phyloP scores from a whole-genome alignment of 2,888 invertebrate genomes.

The Magallana nippona region DNA sequence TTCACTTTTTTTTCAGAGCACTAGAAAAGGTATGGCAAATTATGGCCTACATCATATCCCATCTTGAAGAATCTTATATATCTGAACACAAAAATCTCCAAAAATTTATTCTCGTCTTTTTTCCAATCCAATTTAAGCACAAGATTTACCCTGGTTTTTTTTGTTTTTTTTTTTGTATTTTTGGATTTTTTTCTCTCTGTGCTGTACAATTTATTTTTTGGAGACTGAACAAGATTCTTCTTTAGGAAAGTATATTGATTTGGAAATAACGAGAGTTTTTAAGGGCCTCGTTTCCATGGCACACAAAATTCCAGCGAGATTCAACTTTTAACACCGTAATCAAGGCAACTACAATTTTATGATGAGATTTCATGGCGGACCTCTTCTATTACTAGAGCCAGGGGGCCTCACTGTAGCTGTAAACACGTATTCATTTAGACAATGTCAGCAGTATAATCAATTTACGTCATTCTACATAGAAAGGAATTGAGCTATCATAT shows the following conservation, averaged over 20 bases:
- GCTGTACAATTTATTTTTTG: conserved; percentile 9
- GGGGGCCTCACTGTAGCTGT: conserved; percentile 25
- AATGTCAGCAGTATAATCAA: neutral
- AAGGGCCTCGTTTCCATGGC: conserved; percentile 21
- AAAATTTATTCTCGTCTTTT: conserved; percentile 17
- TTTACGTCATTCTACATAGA: no score
- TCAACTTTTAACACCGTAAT: conserved; percentile 26
- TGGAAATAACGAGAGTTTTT: conserved; percentile 24
- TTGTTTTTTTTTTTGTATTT: neutral
- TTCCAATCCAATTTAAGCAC: neutral
- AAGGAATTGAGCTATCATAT: no score
- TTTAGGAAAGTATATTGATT: conserved; percentile 24
- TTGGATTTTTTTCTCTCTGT: neutral
- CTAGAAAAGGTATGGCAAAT: conserved; percentile 12
- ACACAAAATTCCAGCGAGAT: conserved; percentile 30
- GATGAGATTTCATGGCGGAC: conserved; percentile 21
- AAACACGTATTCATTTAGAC: neutral
- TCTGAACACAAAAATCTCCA: neutral
- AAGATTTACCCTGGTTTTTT: conserved; percentile 3
- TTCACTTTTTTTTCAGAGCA: neutral
- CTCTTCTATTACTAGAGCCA: conserved; percentile 1
- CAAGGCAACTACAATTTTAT: conserved; percentile 32
- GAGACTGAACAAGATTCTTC: conserved; percentile 17
- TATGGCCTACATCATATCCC: neutral
- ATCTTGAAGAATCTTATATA: neutral